These are phyloP conservation scores for Ochropleura plecta DNA, from an alignment of 2,888 invertebrate genomes.

Conservation along the genomic window DNA sequence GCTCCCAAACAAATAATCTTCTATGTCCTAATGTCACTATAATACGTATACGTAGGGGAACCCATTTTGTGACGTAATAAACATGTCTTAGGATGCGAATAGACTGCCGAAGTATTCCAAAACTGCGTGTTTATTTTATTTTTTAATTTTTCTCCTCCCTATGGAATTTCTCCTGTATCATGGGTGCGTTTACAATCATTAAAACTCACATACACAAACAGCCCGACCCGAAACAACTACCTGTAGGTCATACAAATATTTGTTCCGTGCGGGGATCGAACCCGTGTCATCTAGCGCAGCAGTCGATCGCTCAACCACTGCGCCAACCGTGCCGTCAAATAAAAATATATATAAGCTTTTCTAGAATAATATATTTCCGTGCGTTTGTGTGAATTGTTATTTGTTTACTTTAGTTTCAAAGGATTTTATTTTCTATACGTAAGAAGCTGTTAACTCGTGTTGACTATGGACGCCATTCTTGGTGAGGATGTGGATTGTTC, in stretches of 20 bases:
- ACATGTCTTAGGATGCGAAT: conserved; percentile 36
- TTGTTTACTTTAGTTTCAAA: neutral
- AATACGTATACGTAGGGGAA: conserved; percentile 49
- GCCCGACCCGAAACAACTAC: too few species aligned
- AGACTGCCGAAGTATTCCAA: conserved; percentile 13
- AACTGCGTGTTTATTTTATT: neutral
- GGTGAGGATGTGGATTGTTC: neutral
- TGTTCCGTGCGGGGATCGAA: too few species aligned
- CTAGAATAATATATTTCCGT: neutral
- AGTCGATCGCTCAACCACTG: too few species aligned
- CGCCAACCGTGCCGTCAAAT: too few species aligned
- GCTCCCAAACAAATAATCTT: conserved; percentile 63
- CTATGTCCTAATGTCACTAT: conserved; percentile 59
- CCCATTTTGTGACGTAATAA: conserved; percentile 59
- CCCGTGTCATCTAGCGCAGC: too few species aligned
- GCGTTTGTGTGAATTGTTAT: neutral
- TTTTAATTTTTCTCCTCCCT: too few species aligned
- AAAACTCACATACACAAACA: too few species aligned
- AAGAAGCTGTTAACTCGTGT: neutral
- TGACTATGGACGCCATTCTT: neutral
- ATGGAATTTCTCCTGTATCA: too few species aligned
- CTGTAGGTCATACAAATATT: too few species aligned
- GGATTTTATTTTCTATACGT: neutral
- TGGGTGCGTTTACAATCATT: too few species aligned
- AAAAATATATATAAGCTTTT: neutral